Percentiles rank a stretch among this genome's conserved stretches.
Conservation (phyloP, 1,140 invertebrate species). For the Ganaspis sp. region DNA sequence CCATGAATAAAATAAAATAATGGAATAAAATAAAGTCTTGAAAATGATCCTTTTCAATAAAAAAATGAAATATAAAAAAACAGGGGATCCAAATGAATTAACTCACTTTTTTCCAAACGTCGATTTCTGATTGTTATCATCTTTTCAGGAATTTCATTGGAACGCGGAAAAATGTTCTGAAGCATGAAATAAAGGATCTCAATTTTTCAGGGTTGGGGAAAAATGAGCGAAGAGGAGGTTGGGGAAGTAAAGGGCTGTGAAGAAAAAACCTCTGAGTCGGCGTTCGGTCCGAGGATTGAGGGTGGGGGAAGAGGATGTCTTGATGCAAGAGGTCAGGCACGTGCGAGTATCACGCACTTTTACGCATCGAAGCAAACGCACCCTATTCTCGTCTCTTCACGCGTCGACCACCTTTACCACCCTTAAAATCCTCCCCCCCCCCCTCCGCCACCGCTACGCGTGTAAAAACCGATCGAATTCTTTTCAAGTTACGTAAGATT, state of each 20-base stretch:
- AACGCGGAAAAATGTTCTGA: constrained; percentile 47
- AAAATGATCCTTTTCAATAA: too few relatives aligned
- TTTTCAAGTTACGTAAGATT: background rate
- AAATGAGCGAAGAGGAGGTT: constrained; percentile 37
- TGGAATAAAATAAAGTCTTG: too few relatives aligned
- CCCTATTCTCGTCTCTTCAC: constrained; percentile 51
- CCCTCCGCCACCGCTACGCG: constrained; percentile 22
- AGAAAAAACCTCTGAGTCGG: constrained; percentile 49
- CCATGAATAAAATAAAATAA: too few relatives aligned
- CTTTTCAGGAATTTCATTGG: background rate
- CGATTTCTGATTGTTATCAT: constrained; percentile 2
- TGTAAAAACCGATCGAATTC: constrained; percentile 37
- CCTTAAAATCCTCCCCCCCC: constrained; percentile 34
- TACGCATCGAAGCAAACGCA: constrained; percentile 45
- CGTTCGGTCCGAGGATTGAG: constrained; percentile 38
- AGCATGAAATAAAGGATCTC: constrained; percentile 57
- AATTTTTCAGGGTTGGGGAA: constrained; percentile 47
- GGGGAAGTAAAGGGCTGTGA: constrained; percentile 35
- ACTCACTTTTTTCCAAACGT: background rate
- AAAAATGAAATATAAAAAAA: background rate
- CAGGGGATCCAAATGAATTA: background rate
- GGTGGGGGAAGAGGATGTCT: constrained; percentile 35
- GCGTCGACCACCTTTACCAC: constrained; percentile 55
- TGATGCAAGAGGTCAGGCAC: constrained; percentile 62
- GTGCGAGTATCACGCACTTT: constrained; percentile 62